A percentile compares a stretch with the other conserved stretches of the same genome.
phyloP scores from a whole-genome alignment of 2,113 vertebrate species.

The Chloroceryle aenea region DNA sequence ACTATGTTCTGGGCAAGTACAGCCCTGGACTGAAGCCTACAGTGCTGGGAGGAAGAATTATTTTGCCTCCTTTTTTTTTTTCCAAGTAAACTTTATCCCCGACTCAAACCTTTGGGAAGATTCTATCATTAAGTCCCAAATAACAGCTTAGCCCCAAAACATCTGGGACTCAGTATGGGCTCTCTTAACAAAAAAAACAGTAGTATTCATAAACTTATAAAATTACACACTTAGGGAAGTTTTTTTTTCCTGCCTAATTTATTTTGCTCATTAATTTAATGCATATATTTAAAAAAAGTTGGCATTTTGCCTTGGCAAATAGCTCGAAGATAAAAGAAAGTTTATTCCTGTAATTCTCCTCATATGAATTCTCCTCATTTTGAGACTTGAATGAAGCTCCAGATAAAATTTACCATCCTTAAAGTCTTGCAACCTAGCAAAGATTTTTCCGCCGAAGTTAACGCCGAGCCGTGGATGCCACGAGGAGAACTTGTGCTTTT shows the following conservation, averaged over 20 bases:
- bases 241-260: neutral
- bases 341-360: conserved; percentile 10
- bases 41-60: neutral
- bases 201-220: neutral
- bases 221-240: neutral
- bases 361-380: neutral
- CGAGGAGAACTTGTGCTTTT: neutral
- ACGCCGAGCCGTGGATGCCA: neutral
- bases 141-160: neutral
- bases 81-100: neutral
- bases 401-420: neutral
- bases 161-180: neutral
- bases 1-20: accelerated
- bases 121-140: neutral
- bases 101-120: neutral
- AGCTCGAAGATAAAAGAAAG: conserved; percentile 11
- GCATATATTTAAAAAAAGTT: neutral
- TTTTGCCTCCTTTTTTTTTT: neutral
- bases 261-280: neutral
- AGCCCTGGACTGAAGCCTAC: neutral
- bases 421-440: neutral
- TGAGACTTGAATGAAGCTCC: neutral
- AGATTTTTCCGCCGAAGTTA: neutral
- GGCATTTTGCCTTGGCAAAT: conserved; percentile 40
- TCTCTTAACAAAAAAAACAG: neutral